Conservation (phyloP, 2,797 vertebrate species). For the Phalanger gymnotis region DNA sequence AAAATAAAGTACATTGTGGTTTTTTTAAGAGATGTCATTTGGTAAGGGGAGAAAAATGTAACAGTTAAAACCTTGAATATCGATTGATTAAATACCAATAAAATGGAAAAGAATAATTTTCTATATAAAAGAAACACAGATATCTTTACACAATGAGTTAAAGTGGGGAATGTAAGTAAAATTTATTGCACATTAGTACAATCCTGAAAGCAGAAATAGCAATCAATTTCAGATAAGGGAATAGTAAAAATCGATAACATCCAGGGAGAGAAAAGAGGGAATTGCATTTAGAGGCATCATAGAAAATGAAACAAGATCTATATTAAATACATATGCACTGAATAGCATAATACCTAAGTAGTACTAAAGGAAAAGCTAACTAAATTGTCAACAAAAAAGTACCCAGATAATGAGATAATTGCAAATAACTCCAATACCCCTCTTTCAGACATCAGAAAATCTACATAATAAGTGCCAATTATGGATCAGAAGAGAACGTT, state of each 20-base stretch:
- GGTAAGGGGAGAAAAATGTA: background rate
- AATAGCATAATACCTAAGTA: no score
- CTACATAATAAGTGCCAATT: no score
- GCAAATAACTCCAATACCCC: background rate
- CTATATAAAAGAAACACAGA: background rate
- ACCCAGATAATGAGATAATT: background rate
- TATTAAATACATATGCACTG: no score
- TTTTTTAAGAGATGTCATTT: background rate
- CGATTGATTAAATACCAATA: background rate
- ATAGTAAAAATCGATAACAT: no score
- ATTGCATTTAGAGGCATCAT: no score
- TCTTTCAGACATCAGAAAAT: background rate
- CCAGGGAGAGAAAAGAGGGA: no score
- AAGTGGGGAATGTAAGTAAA: background rate
- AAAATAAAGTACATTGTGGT: background rate
- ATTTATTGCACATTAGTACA: background rate
- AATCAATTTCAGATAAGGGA: background rate
- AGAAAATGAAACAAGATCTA: no score
- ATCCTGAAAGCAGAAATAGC: background rate
- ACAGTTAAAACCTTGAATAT: background rate
- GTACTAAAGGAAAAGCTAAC: no score
- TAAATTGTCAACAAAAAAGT: background rate
- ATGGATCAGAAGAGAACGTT: background rate
- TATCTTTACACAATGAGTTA: background rate
- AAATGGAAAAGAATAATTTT: background rate